phyloP scores from a whole-genome alignment of 2,888 invertebrate genomes.

The Drosophila recens region DNA sequence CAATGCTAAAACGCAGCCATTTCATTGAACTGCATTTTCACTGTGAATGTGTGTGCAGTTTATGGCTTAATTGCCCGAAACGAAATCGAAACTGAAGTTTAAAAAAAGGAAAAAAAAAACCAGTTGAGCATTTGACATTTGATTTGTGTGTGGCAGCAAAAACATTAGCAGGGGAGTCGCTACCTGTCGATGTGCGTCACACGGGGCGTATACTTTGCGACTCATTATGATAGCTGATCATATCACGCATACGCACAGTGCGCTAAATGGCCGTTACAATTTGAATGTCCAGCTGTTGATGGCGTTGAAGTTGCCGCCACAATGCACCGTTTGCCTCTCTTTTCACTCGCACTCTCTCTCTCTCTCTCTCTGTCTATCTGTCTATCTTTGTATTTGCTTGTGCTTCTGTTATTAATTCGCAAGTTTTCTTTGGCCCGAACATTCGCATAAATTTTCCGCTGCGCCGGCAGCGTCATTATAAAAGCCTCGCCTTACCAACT shows the following conservation, averaged over 20 bases:
- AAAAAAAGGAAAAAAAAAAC: constrained; percentile 18
- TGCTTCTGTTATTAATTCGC: constrained; percentile 33
- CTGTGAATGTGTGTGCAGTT: constrained; percentile 35
- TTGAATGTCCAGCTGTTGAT: constrained; percentile 57
- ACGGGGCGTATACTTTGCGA: constrained; percentile 51
- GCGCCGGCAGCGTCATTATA: constrained; percentile 81
- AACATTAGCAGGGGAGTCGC: not conserved
- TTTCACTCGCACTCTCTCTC: constrained; percentile 1
- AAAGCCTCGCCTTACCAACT: constrained; percentile 81
- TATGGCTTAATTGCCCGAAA: constrained; percentile 71
- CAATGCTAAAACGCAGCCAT: constrained; percentile 40
- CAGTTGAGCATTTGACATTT: constrained; percentile 56
- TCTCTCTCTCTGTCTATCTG: not conserved
- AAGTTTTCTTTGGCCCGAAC: constrained; percentile 62
- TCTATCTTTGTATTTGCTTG: constrained; percentile 4
- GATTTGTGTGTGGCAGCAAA: constrained; percentile 36
- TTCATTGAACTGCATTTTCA: constrained; percentile 71
- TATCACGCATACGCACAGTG: constrained; percentile 71
- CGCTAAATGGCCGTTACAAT: constrained; percentile 69
- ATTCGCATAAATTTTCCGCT: constrained; percentile 80
- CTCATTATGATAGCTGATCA: constrained; percentile 43
- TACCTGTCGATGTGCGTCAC: constrained; percentile 14
- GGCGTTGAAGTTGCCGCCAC: constrained; percentile 38
- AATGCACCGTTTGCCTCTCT: constrained; percentile 12
- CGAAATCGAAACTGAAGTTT: constrained; percentile 56